Evolutionary conservation across 2,797 vertebrate species (phyloP).

Genomic region (Alosa sapidissima): DNA sequence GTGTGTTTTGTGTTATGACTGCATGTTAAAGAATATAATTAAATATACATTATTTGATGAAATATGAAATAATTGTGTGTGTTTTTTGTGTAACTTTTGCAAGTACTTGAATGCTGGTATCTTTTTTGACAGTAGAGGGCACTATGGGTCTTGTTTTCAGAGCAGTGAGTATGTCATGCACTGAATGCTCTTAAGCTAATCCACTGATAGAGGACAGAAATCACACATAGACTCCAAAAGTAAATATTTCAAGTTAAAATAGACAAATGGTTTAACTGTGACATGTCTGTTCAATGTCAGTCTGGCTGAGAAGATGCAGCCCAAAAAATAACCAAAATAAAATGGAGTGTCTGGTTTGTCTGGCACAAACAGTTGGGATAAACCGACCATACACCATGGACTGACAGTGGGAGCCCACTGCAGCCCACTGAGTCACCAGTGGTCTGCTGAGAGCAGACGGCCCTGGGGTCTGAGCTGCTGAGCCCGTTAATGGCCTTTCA

Average conservation of each 20-base stretch:
- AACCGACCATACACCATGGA: neutral
- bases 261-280: neutral
- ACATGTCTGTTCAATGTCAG: neutral
- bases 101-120: neutral
- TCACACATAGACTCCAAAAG: neutral
- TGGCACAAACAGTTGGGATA: neutral
- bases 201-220: neutral
- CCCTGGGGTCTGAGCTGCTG: neutral
- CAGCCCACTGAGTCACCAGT: neutral
- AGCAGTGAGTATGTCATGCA: neutral
- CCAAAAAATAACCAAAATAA: neutral
- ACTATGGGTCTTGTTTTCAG: neutral
- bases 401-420: neutral
- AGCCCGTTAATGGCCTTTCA: slow-evolving; percentile 4
- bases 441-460: neutral
- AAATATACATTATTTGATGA: neutral
- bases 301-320: neutral
- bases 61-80: neutral
- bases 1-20: neutral
- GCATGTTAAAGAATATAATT: neutral
- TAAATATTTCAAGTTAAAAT: neutral
- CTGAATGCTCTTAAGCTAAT: neutral
- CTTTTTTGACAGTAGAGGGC: slow-evolving; percentile 11
- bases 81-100: neutral
- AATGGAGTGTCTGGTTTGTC: neutral